Evolutionary conservation across 2,888 invertebrate genomes (phyloP).

Genomic region (Meiosimyza decipiens): DNA sequence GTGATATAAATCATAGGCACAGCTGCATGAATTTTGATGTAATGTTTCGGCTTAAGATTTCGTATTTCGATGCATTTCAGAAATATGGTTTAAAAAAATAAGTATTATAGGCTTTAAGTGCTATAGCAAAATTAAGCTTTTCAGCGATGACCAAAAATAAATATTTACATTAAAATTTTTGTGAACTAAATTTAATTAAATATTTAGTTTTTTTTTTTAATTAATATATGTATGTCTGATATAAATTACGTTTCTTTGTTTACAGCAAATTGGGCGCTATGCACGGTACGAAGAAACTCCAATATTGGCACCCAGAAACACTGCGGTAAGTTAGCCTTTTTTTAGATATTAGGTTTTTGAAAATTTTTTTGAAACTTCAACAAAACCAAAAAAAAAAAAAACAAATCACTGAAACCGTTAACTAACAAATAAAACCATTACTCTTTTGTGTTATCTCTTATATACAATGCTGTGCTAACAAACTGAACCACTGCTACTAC

Average conservation of each 20-base stretch:
- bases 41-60: no score
- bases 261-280: constrained; percentile 62
- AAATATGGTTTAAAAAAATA: no score
- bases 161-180: not conserved
- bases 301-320: constrained; percentile 56
- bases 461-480: constrained; percentile 4
- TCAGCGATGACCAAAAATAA: no score
- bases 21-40: no score
- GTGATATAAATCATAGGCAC: no score
- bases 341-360: no score
- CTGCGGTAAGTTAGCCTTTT: constrained; percentile 54
- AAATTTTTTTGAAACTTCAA: no score
- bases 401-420: constrained; percentile 11
- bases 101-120: no score
- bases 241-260: constrained; percentile 32
- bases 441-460: not conserved
- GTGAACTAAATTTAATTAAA: not conserved
- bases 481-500: not conserved
- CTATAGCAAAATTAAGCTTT: no score
- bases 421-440: constrained; percentile 16
- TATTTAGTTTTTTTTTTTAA: constrained; percentile 8
- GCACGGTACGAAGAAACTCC: constrained; percentile 60
- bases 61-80: no score
- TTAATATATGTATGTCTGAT: not conserved
- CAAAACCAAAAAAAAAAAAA: no score